Base-by-base conservation (phyloP, 2,797 vertebrate genomes). In the Chrysocyon brachyurus region DNA sequence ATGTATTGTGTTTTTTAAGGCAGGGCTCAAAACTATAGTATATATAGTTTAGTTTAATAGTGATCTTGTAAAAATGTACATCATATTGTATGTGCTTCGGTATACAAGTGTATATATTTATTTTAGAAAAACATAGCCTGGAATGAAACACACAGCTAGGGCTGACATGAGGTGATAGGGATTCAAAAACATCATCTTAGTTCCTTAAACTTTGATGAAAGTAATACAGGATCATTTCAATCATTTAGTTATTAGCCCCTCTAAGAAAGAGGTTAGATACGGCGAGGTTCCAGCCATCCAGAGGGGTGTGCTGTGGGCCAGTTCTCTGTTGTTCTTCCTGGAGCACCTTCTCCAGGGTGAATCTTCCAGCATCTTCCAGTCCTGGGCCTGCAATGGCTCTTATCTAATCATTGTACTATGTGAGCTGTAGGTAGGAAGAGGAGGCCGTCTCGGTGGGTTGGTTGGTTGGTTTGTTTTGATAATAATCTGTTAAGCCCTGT, bases 381-480 rank as follows among this genome's bases (percentile, higher is more conserved):
- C 72, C 91, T 70, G 3, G 28, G 17, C 22, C 26, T 52, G 5
- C 24, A 31, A 3, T 24, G 49, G 21, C 31, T 59, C 6, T 36
- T 75, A 3, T 57, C 63, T 11, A 0, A 8, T 1, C 5, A 16
- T 3, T 24, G 31, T 64, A 61, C 59, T 61, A 12, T 36, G 26
- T 31, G 54, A 81, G 17, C 54, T 36, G 1, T 21, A 64, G 57
- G 46, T 22, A 6, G 83, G 61, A 57, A 46, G 46, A 31, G 8
- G 56, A 61, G 61, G 81, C 24, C 26, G n/a, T 9, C 56, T 78
- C 57, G 31, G 73, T 59, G 7, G 57, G 54, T 92, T 56, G 12
- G 26, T 78, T 93, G 57, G 54, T 92, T 56, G 6, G 26, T 78
- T 93, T 94, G 88, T 94, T 90, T 87, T 81, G 52, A 93, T n/a